Evolutionary conservation across 2,797 vertebrate genomes (phyloP).

Genomic region (Borostomias antarcticus): DNA sequence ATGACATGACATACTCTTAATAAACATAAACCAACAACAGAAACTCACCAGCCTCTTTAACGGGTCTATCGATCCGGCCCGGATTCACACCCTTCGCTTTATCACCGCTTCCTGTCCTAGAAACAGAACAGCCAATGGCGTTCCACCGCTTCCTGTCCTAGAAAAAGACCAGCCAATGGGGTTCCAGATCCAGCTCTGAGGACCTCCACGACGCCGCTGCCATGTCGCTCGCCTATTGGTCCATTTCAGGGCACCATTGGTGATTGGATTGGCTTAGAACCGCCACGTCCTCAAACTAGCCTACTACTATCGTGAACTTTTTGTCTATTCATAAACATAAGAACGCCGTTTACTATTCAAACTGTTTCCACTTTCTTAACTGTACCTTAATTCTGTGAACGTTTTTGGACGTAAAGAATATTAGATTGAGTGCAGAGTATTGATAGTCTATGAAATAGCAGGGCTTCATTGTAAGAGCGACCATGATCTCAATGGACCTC

Average conservation of each 20-base stretch:
- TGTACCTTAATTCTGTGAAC: too few relatives aligned
- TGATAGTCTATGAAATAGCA: too few relatives aligned
- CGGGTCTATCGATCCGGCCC: too few relatives aligned
- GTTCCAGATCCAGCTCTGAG: background rate
- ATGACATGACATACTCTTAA: too few relatives aligned
- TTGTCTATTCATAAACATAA: conserved; percentile 64
- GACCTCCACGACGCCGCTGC: conserved; percentile 27
- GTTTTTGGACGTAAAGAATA: too few relatives aligned
- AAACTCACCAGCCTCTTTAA: conserved; percentile 68
- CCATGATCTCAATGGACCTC: too few relatives aligned
- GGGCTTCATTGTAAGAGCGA: too few relatives aligned
- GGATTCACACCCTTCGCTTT: conserved; percentile 71
- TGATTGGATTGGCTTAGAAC: conserved; percentile 83
- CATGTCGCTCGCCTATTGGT: conserved; percentile 72
- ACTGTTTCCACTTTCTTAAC: background rate
- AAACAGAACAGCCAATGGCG: conserved; percentile 49
- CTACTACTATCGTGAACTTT: background rate
- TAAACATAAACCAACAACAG: too few relatives aligned
- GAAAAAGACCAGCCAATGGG: background rate
- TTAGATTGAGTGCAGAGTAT: too few relatives aligned
- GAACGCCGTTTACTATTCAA: background rate
- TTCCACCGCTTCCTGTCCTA: too few relatives aligned
- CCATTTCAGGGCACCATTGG: conserved; percentile 53
- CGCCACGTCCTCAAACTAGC: conserved; percentile 88
- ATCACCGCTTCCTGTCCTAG: conserved; percentile 57